Base-by-base conservation (phyloP, 2,888 invertebrate species). In the Heliconius aoede region DNA sequence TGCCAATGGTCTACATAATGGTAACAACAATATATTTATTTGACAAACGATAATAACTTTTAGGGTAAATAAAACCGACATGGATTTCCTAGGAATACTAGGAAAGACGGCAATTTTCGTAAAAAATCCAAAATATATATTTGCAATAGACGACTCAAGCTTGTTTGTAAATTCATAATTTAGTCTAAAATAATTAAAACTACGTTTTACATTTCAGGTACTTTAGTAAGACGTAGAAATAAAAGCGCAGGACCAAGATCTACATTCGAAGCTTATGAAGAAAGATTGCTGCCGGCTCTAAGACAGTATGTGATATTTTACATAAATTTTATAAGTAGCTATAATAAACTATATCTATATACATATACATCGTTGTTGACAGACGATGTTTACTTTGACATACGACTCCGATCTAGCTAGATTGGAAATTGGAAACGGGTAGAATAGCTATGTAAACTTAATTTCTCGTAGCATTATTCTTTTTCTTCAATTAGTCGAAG, bases 261-360 rank as follows among this genome's bases (percentile, higher is more conserved):
- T 21, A 97, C 97, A 5, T 98, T 97, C 84, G 97, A 98, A 87
- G 97, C 97, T 82, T 98, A 98, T 83, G 98, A 98, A 86, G 98
- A 98, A 83, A 95, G 98, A 76, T 95, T 97, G 0, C 95, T 98
- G 78, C 98, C 98, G 13, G 97, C 98, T 58, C 92, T 98, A 73
- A 96, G 98, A 89, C 98, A 97, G 98, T 98, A 95, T 96, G 96
- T 91, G 98, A 89, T 98, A 97, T 30, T 30, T 30, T 30, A 4
- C 30, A n/a, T n/a, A n/a, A n/a, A n/a, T n/a, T n/a, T n/a, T n/a
- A n/a, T n/a, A 36, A 13, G 0, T 40, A 40, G 40, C 15, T 15
- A 46, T n/a, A 32, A 46, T 21, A 21, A 46, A 46, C 46, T 15
- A n/a, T n/a, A n/a, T n/a, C n/a, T n/a, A n/a, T n/a, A n/a, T n/a